Percentiles rank a stretch among this genome's conserved stretches.
phyloP scores from a whole-genome alignment of 1,140 invertebrate genomes.

The Brachystomella parvula region DNA sequence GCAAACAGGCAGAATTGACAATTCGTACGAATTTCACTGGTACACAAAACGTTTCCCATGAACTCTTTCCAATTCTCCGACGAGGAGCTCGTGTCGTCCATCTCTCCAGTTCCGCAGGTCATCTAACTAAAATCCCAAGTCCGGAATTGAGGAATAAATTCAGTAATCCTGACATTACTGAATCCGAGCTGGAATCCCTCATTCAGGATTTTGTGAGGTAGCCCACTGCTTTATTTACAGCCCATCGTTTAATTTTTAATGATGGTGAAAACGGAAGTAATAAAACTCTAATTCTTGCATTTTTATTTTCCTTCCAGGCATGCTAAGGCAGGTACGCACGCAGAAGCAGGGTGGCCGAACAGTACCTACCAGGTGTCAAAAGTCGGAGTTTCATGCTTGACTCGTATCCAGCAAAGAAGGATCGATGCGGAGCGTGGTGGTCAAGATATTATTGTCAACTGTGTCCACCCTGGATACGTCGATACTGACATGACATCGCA shows the following conservation, averaged over 20 bases:
- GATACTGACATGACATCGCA: slow-evolving; percentile 23
- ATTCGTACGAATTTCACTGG: slow-evolving; percentile 61
- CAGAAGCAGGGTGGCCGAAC: slow-evolving; percentile 51
- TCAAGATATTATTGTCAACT: slow-evolving; percentile 57
- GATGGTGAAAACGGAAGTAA: background rate
- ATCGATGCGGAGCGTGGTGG: slow-evolving; percentile 22
- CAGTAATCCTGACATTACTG: background rate
- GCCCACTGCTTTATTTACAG: background rate
- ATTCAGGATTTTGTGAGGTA: background rate
- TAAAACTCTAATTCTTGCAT: too few relatives aligned
- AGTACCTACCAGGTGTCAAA: slow-evolving; percentile 61
- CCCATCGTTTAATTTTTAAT: background rate
- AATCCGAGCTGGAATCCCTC: background rate
- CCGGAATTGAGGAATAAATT: slow-evolving; percentile 45
- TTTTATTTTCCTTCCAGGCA: background rate
- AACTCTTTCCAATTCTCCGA: slow-evolving; percentile 59
- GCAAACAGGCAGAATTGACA: slow-evolving; percentile 61
- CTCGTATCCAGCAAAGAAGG: background rate
- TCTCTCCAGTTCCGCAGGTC: slow-evolving; percentile 60
- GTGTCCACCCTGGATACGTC: slow-evolving; percentile 50
- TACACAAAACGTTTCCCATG: slow-evolving; percentile 54
- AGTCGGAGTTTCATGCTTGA: slow-evolving; percentile 49
- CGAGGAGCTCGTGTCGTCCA: slow-evolving; percentile 63
- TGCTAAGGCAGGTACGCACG: background rate
- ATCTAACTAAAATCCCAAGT: slow-evolving; percentile 51